A percentile compares a stretch with the other conserved stretches of the same genome.
Conservation (phyloP, 1,140 invertebrate species). For the Sitodiplosis mosellana region DNA sequence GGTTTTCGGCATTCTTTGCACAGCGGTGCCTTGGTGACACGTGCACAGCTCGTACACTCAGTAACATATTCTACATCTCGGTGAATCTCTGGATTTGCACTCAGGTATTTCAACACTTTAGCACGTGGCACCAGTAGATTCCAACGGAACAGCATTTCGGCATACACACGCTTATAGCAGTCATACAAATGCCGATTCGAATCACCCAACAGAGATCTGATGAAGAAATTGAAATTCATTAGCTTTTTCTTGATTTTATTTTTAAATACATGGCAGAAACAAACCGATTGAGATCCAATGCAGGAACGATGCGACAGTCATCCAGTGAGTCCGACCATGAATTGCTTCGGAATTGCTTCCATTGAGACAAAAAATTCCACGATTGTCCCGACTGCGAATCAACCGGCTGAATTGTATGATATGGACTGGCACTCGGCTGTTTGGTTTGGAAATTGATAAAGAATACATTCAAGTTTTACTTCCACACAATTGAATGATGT, state of each 20-base stretch:
- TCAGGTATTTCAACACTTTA: slow-evolving; percentile 64
- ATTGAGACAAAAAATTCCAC: slow-evolving; percentile 10
- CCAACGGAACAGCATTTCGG: slow-evolving; percentile 66
- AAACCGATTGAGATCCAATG: slow-evolving; percentile 11
- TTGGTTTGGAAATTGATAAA: too few species aligned
- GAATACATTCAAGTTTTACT: too few species aligned
- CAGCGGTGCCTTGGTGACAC: slow-evolving; percentile 31
- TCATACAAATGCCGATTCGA: slow-evolving; percentile 50
- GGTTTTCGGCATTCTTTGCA: slow-evolving; percentile 53
- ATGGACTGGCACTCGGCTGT: slow-evolving; percentile 57
- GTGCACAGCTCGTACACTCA: slow-evolving; percentile 50
- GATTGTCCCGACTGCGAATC: slow-evolving; percentile 21
- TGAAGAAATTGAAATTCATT: slow-evolving; percentile 10
- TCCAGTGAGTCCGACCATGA: slow-evolving; percentile 78
- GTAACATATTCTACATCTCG: slow-evolving; percentile 58
- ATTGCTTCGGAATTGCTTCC: slow-evolving; percentile 63
- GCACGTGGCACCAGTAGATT: slow-evolving; percentile 64
- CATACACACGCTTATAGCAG: slow-evolving; percentile 71
- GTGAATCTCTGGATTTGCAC: slow-evolving; percentile 32
- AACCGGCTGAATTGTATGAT: slow-evolving; percentile 76
- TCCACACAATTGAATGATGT: too few species aligned
- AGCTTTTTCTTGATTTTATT: not conserved
- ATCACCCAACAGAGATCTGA: slow-evolving; percentile 23
- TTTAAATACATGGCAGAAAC: too few species aligned
- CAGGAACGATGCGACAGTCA: slow-evolving; percentile 5